Base-by-base conservation (phyloP, 2,888 invertebrate genomes). In the Odontothrips loti region DNA sequence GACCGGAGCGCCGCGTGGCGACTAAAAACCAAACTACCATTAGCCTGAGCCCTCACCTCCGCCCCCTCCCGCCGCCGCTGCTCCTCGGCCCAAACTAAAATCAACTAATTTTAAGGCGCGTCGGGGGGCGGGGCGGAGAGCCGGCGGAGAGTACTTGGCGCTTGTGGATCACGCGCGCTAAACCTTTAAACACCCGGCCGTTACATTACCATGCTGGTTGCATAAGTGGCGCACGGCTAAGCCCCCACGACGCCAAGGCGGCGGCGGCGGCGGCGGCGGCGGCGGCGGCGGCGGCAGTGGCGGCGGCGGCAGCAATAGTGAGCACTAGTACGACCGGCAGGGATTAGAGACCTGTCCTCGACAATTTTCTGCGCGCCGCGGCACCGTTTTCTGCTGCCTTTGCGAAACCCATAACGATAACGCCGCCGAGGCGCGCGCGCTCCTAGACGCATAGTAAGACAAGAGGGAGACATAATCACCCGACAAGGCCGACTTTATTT, bases 11-110 rank as follows among this genome's bases (percentile, higher is more conserved):
- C 58, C 51, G 15, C 6, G 51, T 15, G 58, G 20, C 27, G 68
- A 75, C 68, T 27, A 75, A 75, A 75, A 75, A 75, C 68, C 68
- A 75, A 75, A 75, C 68, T 75, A 75, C 68, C 68, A 75, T 75
- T 75, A 75, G 23, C 68, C 68, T 75, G 68, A 75, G 68, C 68
- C 34, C 34, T 43, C 68, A 23, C 68, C 68, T 23, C 23, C 68
- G 23, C 68, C 68, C 68, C 68, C 68, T 27, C 23, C 9, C 68
- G 0, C 20, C n/a, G 12, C n/a, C 51, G 3, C 51, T 20, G 68
- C 58, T 75, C 68, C 27, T 23, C 51, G 17, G 51, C 27, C 68
- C 68, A 75, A 75, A 75, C 68, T 75, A 75, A 75, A 75, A 75
- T 75, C 68, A 75, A 75, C 68, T 75, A 75, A 75, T 75, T 75